phyloP scores from a whole-genome alignment of 2,888 invertebrate genomes.

The Rhorus exstirpatorius region DNA sequence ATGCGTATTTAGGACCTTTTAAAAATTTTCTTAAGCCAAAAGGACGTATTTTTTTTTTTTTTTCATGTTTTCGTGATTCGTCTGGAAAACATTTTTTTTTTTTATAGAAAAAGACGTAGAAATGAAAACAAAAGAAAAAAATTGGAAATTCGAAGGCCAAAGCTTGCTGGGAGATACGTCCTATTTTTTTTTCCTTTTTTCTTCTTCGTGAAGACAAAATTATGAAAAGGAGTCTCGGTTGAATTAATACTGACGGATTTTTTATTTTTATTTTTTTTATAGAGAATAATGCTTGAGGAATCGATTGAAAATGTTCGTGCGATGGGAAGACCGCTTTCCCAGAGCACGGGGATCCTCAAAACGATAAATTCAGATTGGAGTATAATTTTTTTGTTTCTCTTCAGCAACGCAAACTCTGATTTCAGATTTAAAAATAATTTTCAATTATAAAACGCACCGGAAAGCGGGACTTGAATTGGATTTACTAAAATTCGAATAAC shows the following conservation, averaged over 20 bases:
- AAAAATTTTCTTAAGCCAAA: constrained; percentile 17
- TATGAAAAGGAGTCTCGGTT: constrained; percentile 30
- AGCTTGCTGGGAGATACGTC: background rate
- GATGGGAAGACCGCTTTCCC: constrained; percentile 76
- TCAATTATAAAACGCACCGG: background rate
- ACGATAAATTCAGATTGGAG: constrained; percentile 10
- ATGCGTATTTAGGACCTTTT: constrained; percentile 24
- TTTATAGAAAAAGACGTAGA: background rate
- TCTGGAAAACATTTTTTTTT: background rate
- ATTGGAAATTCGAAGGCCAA: background rate
- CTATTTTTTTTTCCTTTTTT: constrained; percentile 21
- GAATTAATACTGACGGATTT: constrained; percentile 51
- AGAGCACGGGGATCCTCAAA: constrained; percentile 61
- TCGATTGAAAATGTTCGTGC: constrained; percentile 58
- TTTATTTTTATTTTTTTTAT: constrained; percentile 14
- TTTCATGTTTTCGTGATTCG: background rate
- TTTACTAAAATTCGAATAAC: constrained; percentile 14
- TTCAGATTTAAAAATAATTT: background rate
- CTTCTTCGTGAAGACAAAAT: constrained; percentile 11
- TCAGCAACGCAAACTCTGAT: constrained; percentile 12
- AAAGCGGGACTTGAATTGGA: background rate
- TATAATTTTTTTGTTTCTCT: constrained; percentile 16
- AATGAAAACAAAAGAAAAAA: background rate
- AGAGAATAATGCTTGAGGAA: background rate
- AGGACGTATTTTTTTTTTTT: constrained; percentile 8